Base-by-base conservation (phyloP, 2,113 vertebrate species). In the Paraplagusia blochii region DNA sequence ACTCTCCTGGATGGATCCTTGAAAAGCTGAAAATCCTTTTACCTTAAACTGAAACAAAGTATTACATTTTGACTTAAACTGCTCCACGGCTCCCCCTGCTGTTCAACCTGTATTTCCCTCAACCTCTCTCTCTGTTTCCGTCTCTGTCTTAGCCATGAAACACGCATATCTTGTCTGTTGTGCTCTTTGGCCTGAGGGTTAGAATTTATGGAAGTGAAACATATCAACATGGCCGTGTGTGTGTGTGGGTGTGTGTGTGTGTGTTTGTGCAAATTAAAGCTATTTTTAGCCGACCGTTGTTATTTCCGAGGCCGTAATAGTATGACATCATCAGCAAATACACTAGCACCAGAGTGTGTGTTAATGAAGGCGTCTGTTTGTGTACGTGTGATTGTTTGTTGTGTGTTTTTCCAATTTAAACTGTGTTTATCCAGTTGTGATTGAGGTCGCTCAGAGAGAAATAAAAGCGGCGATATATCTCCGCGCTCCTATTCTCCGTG, bases 391-490 rank as follows among this genome's bases (percentile, higher is more conserved):
- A 6, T 6, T 4, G 3, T 29, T 4, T 29, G 6, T 2, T 29
- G 22, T 29, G 22, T 29, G 22, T 29, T 29, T 29, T 29, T 16
- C 1, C 7, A 15, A 11, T 48, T 62, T 61, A 62, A 60, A 45
- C 48, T 39, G 44, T 63, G 58, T 72, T 72, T 72, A 42, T 35
- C 53, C 42, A 49, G 22, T 44, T 36, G 59, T 74, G 60, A 79
- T 71, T 63, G 71, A 33, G 44, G 44, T 40, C 50, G 36, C 47
- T 48, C 9, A 62, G 43, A 56, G 38, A 55, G 56, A 68, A 58
- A 76, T 70, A 79, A 73, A 75, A 74, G 56, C 53, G 6, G 54
- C 51, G 60, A 60, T 66, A 19, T 61, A 73, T 72, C 55, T 76
- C 15, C 51, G 14, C 55, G 59, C 42, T 61, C 10, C 48, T 50